Evolutionary conservation across 2,113 vertebrate species (phyloP).

Genomic region (Menidia beryllina): DNA sequence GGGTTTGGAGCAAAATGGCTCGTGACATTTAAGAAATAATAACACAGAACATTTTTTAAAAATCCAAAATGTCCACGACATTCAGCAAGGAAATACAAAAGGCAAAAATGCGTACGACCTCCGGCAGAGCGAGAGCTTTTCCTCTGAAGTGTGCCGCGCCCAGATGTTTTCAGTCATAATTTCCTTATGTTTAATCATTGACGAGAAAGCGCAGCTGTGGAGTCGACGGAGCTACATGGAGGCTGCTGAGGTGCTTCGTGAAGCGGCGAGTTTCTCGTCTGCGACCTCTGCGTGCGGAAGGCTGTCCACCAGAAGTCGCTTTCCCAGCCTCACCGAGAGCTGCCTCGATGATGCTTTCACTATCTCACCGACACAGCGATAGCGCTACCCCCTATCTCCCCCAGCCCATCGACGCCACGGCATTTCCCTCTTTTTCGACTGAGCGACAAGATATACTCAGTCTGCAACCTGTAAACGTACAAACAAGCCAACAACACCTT

Average conservation of each 20-base stretch:
- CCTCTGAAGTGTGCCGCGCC: constrained; percentile 63
- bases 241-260: constrained; percentile 18
- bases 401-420: background rate
- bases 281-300: constrained; percentile 50
- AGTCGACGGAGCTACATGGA: constrained; percentile 45
- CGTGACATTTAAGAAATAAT: constrained; percentile 7
- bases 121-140: constrained; percentile 53
- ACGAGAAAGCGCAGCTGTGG: no score
- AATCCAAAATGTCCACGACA: constrained; percentile 81
- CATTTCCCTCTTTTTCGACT: background rate
- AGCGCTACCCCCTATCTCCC: background rate
- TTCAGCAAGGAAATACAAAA: constrained; percentile 79
- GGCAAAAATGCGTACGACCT: constrained; percentile 68
- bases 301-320: constrained; percentile 55
- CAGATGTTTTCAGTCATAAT: constrained; percentile 67
- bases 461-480: background rate
- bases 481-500: background rate
- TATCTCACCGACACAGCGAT: constrained; percentile 17
- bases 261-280: constrained; percentile 29
- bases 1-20: background rate
- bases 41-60: constrained; percentile 52
- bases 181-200: constrained; percentile 19
- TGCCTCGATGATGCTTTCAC: constrained; percentile 43
- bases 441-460: background rate
- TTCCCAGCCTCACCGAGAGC: constrained; percentile 16